Conservation (phyloP, 1,140 invertebrate genomes). For the Gyrodactylus bullatarudis region DNA sequence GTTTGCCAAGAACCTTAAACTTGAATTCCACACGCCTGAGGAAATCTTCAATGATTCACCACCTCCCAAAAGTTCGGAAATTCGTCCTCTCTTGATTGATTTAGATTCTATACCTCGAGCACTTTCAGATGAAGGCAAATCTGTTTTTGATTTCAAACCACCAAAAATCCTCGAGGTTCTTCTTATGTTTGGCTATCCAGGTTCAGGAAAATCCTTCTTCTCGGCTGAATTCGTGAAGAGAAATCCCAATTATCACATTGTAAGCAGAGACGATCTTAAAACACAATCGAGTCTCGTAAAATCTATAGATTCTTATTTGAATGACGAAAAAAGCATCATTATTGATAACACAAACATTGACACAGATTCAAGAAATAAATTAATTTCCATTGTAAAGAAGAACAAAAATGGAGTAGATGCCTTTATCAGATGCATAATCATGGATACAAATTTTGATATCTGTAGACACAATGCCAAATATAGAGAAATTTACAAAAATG, state of each 20-base stretch:
- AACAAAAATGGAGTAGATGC: neutral
- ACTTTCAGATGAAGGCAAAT: neutral
- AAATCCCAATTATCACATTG: no score
- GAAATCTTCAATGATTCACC: neutral
- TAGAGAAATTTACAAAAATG: neutral
- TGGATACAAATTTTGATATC: neutral
- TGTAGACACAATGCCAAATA: neutral
- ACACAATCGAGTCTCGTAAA: no score
- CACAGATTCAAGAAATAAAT: neutral
- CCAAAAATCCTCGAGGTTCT: neutral
- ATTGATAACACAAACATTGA: neutral
- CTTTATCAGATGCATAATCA: neutral
- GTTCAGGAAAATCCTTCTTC: neutral
- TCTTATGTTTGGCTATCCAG: neutral
- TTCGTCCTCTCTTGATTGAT: neutral
- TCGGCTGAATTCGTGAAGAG: no score
- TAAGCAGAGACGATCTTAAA: no score
- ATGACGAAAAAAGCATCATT: no score
- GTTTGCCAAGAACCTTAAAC: neutral
- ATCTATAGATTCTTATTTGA: no score
- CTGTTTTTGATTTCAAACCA: neutral
- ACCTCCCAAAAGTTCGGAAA: neutral
- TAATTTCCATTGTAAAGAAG: neutral
- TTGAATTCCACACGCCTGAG: neutral
- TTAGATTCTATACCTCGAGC: neutral